Percentiles rank a stretch among this genome's conserved stretches.
Evolutionary conservation across 2,797 vertebrate genomes (phyloP).

Genomic region (Enteromius viviparus): DNA sequence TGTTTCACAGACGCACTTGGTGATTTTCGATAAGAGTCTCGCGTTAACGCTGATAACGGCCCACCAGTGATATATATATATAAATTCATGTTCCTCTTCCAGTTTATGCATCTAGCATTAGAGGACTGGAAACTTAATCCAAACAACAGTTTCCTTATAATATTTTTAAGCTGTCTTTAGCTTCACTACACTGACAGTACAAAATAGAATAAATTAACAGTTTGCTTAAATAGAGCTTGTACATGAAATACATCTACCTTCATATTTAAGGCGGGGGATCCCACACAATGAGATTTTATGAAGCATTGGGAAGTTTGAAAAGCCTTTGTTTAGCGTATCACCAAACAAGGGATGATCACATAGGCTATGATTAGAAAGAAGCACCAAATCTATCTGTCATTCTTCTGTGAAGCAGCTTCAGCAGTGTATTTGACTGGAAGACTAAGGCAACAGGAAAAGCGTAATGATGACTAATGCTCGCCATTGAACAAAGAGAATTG

Average conservation of each 20-base stretch:
- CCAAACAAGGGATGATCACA: background rate
- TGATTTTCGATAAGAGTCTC: too few species aligned
- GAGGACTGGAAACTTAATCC: background rate
- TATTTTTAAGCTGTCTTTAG: background rate
- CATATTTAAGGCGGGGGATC: background rate
- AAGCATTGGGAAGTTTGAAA: background rate
- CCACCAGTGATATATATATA: too few species aligned
- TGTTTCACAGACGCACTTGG: too few species aligned
- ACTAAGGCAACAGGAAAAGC: slow-evolving; percentile 4
- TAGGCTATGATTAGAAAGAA: background rate
- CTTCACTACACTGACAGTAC: background rate
- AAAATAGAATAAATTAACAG: background rate
- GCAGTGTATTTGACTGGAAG: slow-evolving; percentile 22
- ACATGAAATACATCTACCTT: background rate
- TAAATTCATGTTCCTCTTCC: background rate
- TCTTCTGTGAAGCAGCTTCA: slow-evolving; percentile 4
- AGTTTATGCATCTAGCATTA: background rate
- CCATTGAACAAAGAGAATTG: slow-evolving; percentile 14
- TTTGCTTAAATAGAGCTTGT: background rate
- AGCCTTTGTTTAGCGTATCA: background rate
- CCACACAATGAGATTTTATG: background rate
- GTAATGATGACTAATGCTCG: slow-evolving; percentile 36
- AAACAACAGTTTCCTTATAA: background rate
- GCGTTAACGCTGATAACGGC: too few species aligned
- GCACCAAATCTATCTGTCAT: background rate